Percentiles rank a stretch among this genome's conserved stretches.
These are phyloP conservation scores for Macaca mulatta DNA, from an alignment of 2,113 vertebrate species.

Conservation along the genomic window DNA sequence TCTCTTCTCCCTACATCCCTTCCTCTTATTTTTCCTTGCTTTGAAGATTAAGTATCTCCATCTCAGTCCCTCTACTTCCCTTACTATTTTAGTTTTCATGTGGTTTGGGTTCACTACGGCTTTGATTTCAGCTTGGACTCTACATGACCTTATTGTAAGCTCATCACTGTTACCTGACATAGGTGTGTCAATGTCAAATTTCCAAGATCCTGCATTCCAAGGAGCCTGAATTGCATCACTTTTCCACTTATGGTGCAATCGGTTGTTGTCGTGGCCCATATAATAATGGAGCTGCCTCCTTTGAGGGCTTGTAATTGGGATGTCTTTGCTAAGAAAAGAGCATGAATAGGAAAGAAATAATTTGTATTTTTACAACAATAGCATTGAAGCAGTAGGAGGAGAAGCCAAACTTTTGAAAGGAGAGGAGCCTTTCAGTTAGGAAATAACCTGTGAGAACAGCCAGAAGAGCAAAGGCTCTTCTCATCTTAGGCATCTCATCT, in stretches of 20 bases:
- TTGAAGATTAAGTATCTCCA: not conserved
- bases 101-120: not conserved
- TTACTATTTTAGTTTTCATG: not conserved
- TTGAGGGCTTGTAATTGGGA: not conserved
- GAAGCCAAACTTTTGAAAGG: slow-evolving; percentile 9
- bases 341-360: not conserved
- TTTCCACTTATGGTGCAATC: not conserved
- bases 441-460: not conserved
- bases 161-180: not conserved
- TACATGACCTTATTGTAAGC: not conserved
- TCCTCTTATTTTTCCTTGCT: not conserved
- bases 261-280: not conserved
- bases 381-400: not conserved
- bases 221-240: not conserved
- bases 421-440: not conserved
- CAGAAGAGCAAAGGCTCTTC: not conserved
- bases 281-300: not conserved
- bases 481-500: not conserved
- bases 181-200: not conserved
- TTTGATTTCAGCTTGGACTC: not conserved
- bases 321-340: not conserved
- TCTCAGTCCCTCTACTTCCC: not conserved
- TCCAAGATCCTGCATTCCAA: not conserved
- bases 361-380: not conserved
- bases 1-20: accelerated